A percentile compares a stretch with the other conserved stretches of the same genome.
phyloP scores from a whole-genome alignment of 2,888 invertebrate species.

The Sclerodermus sp. region DNA sequence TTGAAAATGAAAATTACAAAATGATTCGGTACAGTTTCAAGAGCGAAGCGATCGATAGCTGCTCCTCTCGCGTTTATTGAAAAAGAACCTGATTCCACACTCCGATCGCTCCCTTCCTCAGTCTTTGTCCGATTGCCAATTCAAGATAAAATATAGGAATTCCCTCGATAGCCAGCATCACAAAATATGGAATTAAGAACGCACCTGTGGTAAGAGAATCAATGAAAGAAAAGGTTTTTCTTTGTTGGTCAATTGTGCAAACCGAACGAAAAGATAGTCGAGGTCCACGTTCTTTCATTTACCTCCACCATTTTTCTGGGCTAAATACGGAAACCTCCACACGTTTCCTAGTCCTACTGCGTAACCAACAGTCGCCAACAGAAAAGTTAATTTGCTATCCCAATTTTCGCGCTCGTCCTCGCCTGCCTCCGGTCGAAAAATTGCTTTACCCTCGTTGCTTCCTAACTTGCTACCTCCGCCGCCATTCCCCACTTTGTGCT shows the following conservation, averaged over 20 bases:
- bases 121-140: constrained; percentile 89
- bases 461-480: constrained; percentile 62
- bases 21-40: too few species aligned
- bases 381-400: constrained; percentile 91
- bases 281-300: constrained; percentile 17
- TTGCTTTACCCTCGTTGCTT: constrained; percentile 67
- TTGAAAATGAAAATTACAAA: constrained; percentile 10
- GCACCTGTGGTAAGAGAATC: constrained; percentile 65
- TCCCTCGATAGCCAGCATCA: constrained; percentile 92
- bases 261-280: too few species aligned
- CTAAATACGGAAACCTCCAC: constrained; percentile 93
- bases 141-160: constrained; percentile 96
- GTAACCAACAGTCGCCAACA: constrained; percentile 91
- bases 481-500: constrained; percentile 37
- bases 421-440: constrained; percentile 69
- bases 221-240: background rate
- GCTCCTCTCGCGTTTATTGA: too few species aligned
- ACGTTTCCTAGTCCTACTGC: constrained; percentile 94
- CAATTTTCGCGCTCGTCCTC: constrained; percentile 84
- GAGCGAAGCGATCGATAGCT: background rate
- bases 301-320: constrained; percentile 92
- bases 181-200: constrained; percentile 94
- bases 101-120: constrained; percentile 91
- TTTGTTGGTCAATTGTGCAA: too few species aligned
- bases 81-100: constrained; percentile 80